Evolutionary conservation across 2,888 invertebrate genomes (phyloP).

Genomic region (Sylvicola cinctus): DNA sequence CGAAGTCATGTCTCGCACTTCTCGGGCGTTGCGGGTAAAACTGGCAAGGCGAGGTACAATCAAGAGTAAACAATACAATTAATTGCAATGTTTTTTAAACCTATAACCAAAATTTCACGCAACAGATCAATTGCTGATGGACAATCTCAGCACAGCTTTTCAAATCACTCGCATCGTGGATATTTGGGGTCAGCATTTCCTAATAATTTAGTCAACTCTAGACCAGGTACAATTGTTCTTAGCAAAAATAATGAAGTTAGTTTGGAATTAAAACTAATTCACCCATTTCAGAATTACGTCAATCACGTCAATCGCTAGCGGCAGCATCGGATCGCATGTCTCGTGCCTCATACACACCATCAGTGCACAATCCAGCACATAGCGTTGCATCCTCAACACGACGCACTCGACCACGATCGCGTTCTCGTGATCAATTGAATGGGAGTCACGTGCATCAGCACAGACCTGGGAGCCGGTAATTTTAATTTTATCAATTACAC

Average conservation of each 20-base stretch:
- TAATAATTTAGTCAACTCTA: constrained; percentile 53
- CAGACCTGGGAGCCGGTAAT: constrained; percentile 55
- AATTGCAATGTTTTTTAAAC: background rate
- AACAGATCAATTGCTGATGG: constrained; percentile 64
- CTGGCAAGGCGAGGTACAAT: constrained; percentile 19
- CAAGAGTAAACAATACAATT: background rate
- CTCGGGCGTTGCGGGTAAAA: constrained; percentile 39
- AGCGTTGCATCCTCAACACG: constrained; percentile 38
- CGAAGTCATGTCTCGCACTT: constrained; percentile 45
- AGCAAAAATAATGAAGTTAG: too few relatives aligned
- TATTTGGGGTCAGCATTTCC: constrained; percentile 47
- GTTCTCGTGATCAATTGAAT: constrained; percentile 44
- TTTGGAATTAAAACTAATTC: constrained; percentile 6
- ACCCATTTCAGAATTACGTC: constrained; percentile 46
- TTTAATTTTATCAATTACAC: constrained; percentile 7
- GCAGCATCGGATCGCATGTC: constrained; percentile 66
- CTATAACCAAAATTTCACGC: constrained; percentile 1
- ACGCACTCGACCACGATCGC: constrained; percentile 53
- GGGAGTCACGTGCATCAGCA: constrained; percentile 28
- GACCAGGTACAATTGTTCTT: too few relatives aligned
- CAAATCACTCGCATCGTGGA: constrained; percentile 54
- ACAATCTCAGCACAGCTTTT: constrained; percentile 76
- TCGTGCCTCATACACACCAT: constrained; percentile 45
- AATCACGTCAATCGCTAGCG: constrained; percentile 68
- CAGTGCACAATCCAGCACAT: constrained; percentile 33